Base-by-base conservation (phyloP, 1,140 invertebrate species). In the Aphis gossypii region DNA sequence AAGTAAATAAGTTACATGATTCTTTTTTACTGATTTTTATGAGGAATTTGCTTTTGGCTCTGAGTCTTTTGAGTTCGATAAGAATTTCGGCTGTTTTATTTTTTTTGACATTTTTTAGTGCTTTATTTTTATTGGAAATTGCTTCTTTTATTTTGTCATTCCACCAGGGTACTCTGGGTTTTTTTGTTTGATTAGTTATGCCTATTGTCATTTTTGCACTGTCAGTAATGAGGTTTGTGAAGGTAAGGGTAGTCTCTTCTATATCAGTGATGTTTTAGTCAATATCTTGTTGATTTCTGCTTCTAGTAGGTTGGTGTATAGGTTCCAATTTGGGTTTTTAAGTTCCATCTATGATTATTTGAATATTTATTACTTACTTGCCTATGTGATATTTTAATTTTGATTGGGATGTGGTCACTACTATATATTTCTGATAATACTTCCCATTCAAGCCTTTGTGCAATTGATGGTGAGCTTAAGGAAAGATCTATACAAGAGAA, bases 331-430 rank as follows among this genome's bases (percentile, higher is more conserved):
- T 41, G 56, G 8, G 54, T 44, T 56, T 68, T 84, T 68, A 46
- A 35, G n/a, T 46, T 82, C 68, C 76, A 82, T 82, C 23, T 46
- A 54, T 41, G 5, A 30, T 38, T 68, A 38, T 21, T 35, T 46
- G 41, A 44, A 0, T 76, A 2, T n/a, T 76, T n/a, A 20, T 14
- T n/a, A 20, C 35, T 76, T 5, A 35, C 18, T 76, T 76, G 9
- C 6, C 68, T 35, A 1, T 14, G 30, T 76, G 5, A 14, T n/a
- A 76, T n/a, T 41, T n/a, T 38, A 5, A 84, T 93, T 44, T 38
- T 86, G 21, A 93, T 84, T n/a, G 48, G 92, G 20, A 84, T 54
- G n/a, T 93, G 92, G 23, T 93, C 92, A n/a, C 92, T 93, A 5
- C 35, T 41, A 25, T 25, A 54, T 1, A 86, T 51, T 56, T 93